phyloP scores from a whole-genome alignment of 2,113 vertebrate genomes.

The Gopherus flavomarginatus region DNA sequence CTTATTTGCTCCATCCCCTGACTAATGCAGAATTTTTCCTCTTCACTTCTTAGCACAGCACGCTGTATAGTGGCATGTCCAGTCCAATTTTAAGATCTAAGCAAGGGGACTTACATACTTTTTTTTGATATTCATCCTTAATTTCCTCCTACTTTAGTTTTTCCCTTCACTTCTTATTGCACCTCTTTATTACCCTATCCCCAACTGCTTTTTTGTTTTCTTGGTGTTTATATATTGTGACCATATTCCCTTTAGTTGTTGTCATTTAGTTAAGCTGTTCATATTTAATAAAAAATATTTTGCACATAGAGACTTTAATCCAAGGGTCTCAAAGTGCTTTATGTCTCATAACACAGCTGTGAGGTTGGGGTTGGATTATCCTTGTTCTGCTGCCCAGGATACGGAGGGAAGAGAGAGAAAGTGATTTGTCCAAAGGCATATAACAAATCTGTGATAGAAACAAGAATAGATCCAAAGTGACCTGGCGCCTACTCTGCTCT shows the following conservation, averaged over 20 bases:
- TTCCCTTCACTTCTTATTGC: not conserved
- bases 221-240: not conserved
- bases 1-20: not conserved
- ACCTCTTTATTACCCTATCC: not conserved
- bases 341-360: not conserved
- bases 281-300: not conserved
- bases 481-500: not conserved
- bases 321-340: not conserved
- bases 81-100: not conserved
- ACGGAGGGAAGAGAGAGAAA: not conserved
- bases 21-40: not conserved
- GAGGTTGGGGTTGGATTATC: not conserved
- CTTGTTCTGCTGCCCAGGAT: not conserved
- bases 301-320: not conserved
- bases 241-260: not conserved
- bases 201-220: not conserved
- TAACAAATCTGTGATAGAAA: not conserved
- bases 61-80: not conserved
- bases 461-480: not conserved
- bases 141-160: not conserved
- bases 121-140: not conserved
- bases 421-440: not conserved
- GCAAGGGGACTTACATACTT: not conserved
- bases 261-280: not conserved
- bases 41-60: not conserved